These are phyloP conservation scores for Trialeurodes vaporariorum DNA, from an alignment of 1,140 invertebrate species.

Conservation along the genomic window DNA sequence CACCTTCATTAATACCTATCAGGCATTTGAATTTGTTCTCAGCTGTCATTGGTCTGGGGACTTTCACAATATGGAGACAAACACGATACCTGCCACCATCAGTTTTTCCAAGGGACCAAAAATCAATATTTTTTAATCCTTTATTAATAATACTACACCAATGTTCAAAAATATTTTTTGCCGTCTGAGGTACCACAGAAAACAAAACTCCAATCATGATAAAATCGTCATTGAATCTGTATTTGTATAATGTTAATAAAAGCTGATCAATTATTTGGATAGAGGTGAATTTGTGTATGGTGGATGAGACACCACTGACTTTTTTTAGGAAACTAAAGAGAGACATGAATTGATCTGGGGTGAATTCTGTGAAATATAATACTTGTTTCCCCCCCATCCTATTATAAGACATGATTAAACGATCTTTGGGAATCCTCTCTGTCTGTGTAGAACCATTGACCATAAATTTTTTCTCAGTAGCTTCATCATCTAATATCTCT, in stretches of 20 bases:
- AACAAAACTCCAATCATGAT: background rate
- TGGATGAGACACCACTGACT: background rate
- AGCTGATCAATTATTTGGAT: background rate
- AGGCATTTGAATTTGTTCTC: background rate
- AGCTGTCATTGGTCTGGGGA: background rate
- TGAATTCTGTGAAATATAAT: background rate
- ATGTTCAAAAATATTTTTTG: background rate
- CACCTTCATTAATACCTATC: background rate
- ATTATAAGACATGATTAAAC: background rate
- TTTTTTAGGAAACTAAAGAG: background rate
- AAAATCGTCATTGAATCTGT: background rate
- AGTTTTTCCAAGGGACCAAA: background rate
- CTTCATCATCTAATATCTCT: too few species aligned
- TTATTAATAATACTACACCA: background rate
- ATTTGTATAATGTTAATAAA: background rate
- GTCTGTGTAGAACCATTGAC: background rate
- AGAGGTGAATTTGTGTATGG: background rate
- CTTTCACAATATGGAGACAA: background rate
- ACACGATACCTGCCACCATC: background rate
- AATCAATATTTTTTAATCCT: background rate
- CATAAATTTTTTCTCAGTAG: background rate
- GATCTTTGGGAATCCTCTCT: background rate
- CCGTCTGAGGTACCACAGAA: background rate
- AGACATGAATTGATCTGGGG: background rate
- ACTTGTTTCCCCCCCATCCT: background rate